These are phyloP conservation scores for Crotalus tigris DNA, from an alignment of 2,113 vertebrate species.

Conservation along the genomic window DNA sequence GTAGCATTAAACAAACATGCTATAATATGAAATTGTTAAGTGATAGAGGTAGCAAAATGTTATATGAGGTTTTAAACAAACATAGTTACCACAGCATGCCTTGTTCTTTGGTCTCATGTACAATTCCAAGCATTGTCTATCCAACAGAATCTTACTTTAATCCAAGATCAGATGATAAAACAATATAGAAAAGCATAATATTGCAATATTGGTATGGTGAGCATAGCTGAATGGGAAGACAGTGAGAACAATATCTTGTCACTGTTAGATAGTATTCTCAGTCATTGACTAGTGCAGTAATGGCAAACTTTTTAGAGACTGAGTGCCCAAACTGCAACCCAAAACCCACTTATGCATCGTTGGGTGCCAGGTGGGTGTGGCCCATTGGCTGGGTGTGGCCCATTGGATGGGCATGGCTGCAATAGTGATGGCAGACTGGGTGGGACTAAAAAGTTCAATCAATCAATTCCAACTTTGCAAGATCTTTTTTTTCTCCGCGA, in stretches of 20 bases:
- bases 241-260: background rate
- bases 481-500: too few species aligned
- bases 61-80: background rate
- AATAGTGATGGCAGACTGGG: too few species aligned
- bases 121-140: background rate
- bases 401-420: too few species aligned
- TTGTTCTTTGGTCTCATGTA: background rate
- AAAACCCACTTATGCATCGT: too few species aligned
- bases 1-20: conserved; percentile 10
- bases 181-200: background rate
- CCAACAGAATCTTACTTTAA: background rate
- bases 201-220: background rate
- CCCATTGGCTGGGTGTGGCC: too few species aligned
- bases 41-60: conserved; percentile 18
- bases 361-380: too few species aligned
- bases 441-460: too few species aligned
- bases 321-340: too few species aligned
- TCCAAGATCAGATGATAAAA: background rate
- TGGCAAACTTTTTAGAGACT: too few species aligned
- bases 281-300: background rate
- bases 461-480: too few species aligned
- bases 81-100: background rate
- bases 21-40: conserved; percentile 22
- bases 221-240: too few species aligned
- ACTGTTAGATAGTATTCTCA: background rate